A percentile compares a stretch with the other conserved stretches of the same genome.
Conservation (phyloP, 2,113 vertebrate species). For the Helogale parvula region DNA sequence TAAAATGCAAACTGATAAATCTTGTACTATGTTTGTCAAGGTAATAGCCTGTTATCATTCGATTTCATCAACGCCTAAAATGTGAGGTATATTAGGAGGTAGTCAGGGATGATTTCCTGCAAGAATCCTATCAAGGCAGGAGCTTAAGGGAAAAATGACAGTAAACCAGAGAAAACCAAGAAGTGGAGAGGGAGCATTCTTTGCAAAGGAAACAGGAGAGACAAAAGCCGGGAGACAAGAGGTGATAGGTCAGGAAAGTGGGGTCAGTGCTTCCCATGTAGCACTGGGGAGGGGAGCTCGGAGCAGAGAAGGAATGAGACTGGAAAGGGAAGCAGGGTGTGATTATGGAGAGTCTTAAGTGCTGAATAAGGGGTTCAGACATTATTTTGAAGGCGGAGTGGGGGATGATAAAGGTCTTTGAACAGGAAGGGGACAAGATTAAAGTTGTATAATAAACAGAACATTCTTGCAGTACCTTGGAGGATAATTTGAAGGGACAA, state of each 20-base stretch:
- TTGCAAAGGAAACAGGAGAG: not conserved
- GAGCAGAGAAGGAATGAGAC: not conserved
- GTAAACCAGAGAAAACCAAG: not conserved
- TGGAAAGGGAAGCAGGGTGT: not conserved
- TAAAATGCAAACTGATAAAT: constrained; percentile 31
- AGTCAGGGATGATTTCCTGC: not conserved
- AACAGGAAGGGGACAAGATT: not conserved
- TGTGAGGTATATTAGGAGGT: not conserved
- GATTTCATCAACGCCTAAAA: constrained; percentile 32
- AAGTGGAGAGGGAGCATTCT: not conserved
- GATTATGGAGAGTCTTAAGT: not conserved
- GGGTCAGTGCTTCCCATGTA: not conserved
- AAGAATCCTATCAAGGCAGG: not conserved
- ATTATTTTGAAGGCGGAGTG: not conserved
- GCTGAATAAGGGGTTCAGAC: not conserved
- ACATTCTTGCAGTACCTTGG: not conserved
- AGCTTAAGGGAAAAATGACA: not conserved
- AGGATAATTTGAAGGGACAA: not conserved
- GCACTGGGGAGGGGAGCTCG: not conserved
- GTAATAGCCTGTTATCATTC: not conserved
- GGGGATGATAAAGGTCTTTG: not conserved
- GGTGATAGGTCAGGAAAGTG: not conserved
- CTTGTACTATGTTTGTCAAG: not conserved
- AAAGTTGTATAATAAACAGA: not conserved
- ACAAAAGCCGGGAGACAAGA: not conserved